Percentiles rank a stretch among this genome's conserved stretches.
Conservation (phyloP, 2,888 invertebrate genomes). For the Ormyrus rosae region DNA sequence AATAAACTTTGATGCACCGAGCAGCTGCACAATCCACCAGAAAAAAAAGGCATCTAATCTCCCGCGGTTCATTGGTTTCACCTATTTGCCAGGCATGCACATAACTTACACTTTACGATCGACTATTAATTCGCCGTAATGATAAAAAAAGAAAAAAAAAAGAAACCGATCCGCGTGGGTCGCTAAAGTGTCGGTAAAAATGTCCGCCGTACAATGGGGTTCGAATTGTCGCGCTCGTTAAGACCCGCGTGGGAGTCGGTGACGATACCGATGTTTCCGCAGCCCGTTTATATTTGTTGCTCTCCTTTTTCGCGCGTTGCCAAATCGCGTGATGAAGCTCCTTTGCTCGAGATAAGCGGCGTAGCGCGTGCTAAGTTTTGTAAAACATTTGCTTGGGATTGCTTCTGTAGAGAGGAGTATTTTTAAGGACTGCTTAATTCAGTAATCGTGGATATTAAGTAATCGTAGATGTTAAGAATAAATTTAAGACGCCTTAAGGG, state of each 20-base stretch:
- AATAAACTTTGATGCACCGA: too few relatives aligned
- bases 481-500: too few relatives aligned
- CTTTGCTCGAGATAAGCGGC: conserved; percentile 2
- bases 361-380: background rate
- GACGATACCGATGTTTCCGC: conserved; percentile 57
- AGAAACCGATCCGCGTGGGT: background rate
- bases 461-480: too few relatives aligned
- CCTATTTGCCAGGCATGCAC: conserved; percentile 4
- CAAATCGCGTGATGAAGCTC: background rate
- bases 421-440: background rate
- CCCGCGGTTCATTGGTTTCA: conserved; percentile 25
- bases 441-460: background rate
- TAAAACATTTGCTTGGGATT: conserved; percentile 17
- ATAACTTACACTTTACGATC: conserved; percentile 45
- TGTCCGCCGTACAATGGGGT: background rate
- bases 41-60: conserved; percentile 4
- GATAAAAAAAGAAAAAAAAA: conserved; percentile 42
- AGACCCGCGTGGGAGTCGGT: conserved; percentile 60
- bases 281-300: conserved; percentile 38
- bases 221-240: conserved; percentile 59
- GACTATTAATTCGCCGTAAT: conserved; percentile 42
- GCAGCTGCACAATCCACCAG: background rate
- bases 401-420: background rate
- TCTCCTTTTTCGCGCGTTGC: background rate
- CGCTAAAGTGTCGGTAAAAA: background rate